These are phyloP conservation scores for Hippocampus comes DNA, from an alignment of 2,113 vertebrate species.

Conservation along the genomic window DNA sequence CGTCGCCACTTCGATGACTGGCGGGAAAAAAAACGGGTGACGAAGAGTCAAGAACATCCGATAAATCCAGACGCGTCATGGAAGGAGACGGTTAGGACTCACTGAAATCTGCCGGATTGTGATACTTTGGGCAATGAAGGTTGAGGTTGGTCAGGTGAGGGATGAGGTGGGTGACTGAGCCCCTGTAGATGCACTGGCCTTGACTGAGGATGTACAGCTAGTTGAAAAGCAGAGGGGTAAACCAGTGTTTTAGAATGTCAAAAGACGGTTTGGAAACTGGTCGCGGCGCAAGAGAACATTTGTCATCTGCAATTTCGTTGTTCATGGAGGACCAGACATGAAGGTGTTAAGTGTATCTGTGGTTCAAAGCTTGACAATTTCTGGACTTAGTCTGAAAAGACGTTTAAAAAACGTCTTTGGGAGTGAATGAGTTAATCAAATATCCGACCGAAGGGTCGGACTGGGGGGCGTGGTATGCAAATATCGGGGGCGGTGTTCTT, in stretches of 20 bases:
- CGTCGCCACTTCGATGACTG: slow-evolving; percentile 97
- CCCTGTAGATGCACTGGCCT: slow-evolving; percentile 98
- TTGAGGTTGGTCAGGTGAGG: slow-evolving; percentile 93
- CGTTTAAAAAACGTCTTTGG: too few relatives aligned
- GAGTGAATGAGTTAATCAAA: too few relatives aligned
- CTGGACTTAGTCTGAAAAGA: too few relatives aligned
- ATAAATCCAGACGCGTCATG: neutral
- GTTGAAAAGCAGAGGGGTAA: slow-evolving; percentile 3
- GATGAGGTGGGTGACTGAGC: slow-evolving; percentile 89
- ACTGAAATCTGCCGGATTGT: slow-evolving; percentile 99
- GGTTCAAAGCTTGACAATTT: too few relatives aligned
- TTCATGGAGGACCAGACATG: too few relatives aligned
- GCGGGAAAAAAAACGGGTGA: neutral
- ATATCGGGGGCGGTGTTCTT: too few relatives aligned
- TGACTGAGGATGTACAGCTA: slow-evolving; percentile 98
- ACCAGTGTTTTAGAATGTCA: too few relatives aligned
- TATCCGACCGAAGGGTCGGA: too few relatives aligned
- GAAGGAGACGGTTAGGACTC: slow-evolving; percentile 64
- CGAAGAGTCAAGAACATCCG: neutral
- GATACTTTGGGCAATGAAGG: slow-evolving; percentile 94
- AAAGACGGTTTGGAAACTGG: neutral
- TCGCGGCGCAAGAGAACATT: neutral
- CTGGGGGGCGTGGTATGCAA: too few relatives aligned
- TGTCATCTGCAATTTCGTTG: too few relatives aligned
- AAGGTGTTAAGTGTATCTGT: too few relatives aligned